phyloP scores from a whole-genome alignment of 2,113 vertebrate species.

The Grallaria varia region DNA sequence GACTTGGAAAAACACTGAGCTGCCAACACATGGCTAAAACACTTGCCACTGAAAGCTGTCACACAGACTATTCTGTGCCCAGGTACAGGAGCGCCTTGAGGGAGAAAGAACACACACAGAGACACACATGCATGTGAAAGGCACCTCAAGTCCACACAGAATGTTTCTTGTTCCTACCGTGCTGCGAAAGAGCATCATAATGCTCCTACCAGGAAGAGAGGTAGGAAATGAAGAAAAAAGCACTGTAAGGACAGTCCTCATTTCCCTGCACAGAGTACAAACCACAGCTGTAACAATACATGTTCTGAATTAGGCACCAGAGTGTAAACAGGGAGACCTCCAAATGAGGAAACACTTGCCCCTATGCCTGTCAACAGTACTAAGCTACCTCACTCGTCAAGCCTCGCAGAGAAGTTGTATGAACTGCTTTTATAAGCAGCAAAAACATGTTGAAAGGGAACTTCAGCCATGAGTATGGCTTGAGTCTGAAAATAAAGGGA shows the following conservation, averaged over 20 bases:
- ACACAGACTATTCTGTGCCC: neutral
- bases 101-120: neutral
- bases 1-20: neutral
- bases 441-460: neutral
- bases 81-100: neutral
- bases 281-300: neutral
- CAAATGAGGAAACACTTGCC: neutral
- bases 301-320: neutral
- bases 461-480: neutral
- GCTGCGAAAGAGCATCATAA: neutral
- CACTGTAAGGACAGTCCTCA: neutral
- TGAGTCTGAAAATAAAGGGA: neutral
- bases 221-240: neutral
- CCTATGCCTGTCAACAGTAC: neutral
- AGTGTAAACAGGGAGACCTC: neutral
- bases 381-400: neutral
- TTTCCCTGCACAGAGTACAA: neutral
- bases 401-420: neutral
- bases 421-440: neutral
- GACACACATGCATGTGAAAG: fast-evolving
- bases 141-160: neutral
- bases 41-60: neutral
- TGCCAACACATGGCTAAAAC: neutral
- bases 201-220: neutral
- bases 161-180: fast-evolving